These are phyloP conservation scores for Rhabdomys dilectus DNA, from an alignment of 2,113 vertebrate species.

Conservation along the genomic window DNA sequence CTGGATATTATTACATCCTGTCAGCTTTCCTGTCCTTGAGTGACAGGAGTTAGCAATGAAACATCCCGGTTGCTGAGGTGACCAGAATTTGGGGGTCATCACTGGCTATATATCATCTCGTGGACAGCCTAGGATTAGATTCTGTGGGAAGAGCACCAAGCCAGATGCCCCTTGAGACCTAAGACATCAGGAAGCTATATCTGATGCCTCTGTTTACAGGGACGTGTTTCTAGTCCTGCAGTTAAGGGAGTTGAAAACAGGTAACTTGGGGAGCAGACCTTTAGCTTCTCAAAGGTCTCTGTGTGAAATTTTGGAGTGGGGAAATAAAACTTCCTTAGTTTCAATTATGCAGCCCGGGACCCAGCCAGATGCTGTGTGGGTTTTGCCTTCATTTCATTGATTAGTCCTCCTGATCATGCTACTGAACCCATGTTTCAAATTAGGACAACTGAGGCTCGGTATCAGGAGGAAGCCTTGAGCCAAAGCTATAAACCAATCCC, in stretches of 20 bases:
- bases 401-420: neutral
- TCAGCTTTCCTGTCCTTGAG: neutral
- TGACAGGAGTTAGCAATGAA: slow-evolving; percentile 64
- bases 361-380: no score
- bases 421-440: slow-evolving; percentile 20
- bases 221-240: neutral
- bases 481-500: neutral
- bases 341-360: fast-evolving
- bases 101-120: no score
- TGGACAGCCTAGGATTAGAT: no score
- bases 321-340: neutral
- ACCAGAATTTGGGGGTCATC: no score
- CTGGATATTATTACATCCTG: neutral
- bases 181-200: neutral
- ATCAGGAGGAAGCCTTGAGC: neutral
- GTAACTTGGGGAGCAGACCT: neutral
- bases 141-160: slow-evolving; percentile 38
- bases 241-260: neutral
- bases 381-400: neutral
- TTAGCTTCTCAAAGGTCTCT: neutral
- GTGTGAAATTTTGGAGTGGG: neutral
- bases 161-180: slow-evolving; percentile 69
- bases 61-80: slow-evolving; percentile 44
- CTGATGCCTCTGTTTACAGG: neutral
- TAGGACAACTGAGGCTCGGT: neutral